A percentile compares a stretch with the other conserved stretches of the same genome.
Conservation (phyloP, 2,797 vertebrate genomes). For the Pseudocheirus occidentalis region DNA sequence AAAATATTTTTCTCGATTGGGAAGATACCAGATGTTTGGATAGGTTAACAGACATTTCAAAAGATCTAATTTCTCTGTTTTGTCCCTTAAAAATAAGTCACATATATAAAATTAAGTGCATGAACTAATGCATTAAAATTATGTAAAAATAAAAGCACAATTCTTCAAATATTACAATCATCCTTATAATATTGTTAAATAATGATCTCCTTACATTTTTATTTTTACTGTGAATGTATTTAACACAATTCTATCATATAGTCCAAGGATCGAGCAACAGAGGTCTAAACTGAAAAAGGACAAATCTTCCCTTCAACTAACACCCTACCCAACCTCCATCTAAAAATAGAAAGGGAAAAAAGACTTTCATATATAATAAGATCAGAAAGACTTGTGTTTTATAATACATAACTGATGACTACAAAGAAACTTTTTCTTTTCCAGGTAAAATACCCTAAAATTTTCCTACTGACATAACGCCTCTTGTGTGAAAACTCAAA, state of each 20-base stretch:
- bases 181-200: conserved; percentile 57
- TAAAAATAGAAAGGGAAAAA: neutral
- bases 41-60: conserved; percentile 56
- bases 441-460: conserved; percentile 37
- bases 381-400: conserved; percentile 29
- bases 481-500: conserved; percentile 65
- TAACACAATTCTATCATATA: conserved; percentile 3
- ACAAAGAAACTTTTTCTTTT: conserved; percentile 21
- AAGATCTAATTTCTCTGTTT: conserved; percentile 66
- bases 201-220: conserved; percentile 64
- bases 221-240: conserved; percentile 30
- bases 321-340: conserved; percentile 1
- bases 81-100: conserved; percentile 71
- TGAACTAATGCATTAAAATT: conserved; percentile 34
- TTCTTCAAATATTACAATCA: conserved; percentile 40
- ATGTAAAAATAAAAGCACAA: neutral
- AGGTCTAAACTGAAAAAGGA: conserved; percentile 8
- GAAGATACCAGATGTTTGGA: conserved; percentile 9
- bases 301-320: neutral
- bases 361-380: neutral
- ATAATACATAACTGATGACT: conserved; percentile 13
- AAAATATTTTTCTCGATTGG: conserved; percentile 26
- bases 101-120: conserved; percentile 58
- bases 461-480: conserved; percentile 49
- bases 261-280: neutral